A percentile compares a stretch with the other conserved stretches of the same genome.
phyloP scores from a whole-genome alignment of 1,140 invertebrate species.

The Bombus superbus region DNA sequence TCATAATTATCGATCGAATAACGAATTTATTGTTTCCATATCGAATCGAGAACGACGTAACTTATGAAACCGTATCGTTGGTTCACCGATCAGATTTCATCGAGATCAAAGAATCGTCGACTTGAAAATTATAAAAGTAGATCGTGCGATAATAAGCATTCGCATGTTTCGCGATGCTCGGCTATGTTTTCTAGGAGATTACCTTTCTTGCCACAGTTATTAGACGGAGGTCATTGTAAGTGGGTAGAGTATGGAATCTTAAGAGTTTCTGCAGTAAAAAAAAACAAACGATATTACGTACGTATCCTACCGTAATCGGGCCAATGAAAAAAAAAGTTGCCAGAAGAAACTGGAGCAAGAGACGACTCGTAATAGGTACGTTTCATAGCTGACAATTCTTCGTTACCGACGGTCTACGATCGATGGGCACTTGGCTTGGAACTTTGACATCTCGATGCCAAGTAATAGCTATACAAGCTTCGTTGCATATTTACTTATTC shows the following conservation, averaged over 20 bases:
- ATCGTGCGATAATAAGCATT: not conserved
- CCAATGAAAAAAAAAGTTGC: not conserved
- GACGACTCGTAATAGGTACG: not conserved
- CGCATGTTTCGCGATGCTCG: not conserved
- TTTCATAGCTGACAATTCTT: not conserved
- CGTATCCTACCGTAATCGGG: too few species aligned
- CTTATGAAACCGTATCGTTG: too few species aligned
- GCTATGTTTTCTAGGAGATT: not conserved
- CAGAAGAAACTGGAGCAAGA: not conserved
- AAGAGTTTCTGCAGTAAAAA: too few species aligned
- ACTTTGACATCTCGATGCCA: not conserved
- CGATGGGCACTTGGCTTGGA: not conserved
- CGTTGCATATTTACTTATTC: not conserved
- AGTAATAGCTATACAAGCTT: not conserved
- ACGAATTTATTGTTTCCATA: too few species aligned
- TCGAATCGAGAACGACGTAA: too few species aligned
- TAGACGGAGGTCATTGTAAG: not conserved
- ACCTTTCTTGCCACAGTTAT: not conserved
- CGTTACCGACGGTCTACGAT: not conserved
- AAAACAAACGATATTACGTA: too few species aligned
- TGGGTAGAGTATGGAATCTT: too few species aligned
- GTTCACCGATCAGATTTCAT: too few species aligned
- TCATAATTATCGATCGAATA: too few species aligned
- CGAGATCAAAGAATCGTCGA: not conserved
- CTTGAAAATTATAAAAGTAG: not conserved